Percentiles rank a stretch among this genome's conserved stretches.
phyloP scores from a whole-genome alignment of 2,797 vertebrate genomes.

The Ambastaia sidthimunki region DNA sequence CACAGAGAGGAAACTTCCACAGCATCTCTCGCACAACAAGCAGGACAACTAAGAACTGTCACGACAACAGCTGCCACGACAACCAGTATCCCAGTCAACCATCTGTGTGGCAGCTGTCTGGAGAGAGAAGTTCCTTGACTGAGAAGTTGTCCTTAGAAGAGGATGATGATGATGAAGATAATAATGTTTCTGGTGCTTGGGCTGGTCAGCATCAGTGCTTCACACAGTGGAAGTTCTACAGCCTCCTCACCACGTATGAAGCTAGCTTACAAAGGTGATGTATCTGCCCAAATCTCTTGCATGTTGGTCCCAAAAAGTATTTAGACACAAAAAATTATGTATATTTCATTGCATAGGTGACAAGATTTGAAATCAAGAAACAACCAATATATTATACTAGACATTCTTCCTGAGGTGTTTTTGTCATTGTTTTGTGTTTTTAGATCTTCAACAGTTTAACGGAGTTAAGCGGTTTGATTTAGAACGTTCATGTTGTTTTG shows the following conservation, averaged over 20 bases:
- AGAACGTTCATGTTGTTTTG: constrained; percentile 91
- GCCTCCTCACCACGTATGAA: constrained; percentile 81
- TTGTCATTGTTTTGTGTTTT: constrained; percentile 2
- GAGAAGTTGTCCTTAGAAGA: constrained; percentile 15
- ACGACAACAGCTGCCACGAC: constrained; percentile 26
- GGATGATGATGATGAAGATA: constrained; percentile 68
- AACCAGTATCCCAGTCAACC: constrained; percentile 26
- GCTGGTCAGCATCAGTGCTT: constrained; percentile 68
- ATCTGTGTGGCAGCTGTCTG: constrained; percentile 26
- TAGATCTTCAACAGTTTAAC: constrained; percentile 88
- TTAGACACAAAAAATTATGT: too few species aligned
- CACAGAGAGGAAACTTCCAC: constrained; percentile 20
- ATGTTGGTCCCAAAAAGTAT: too few species aligned
- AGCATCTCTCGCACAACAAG: constrained; percentile 14
- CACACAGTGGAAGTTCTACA: constrained; percentile 53
- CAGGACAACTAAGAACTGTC: constrained; percentile 1
- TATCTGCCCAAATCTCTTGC: neutral
- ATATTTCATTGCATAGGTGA: too few species aligned
- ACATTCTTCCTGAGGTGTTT: neutral
- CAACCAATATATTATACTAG: neutral
- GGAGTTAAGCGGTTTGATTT: constrained; percentile 84
- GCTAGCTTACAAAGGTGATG: constrained; percentile 80
- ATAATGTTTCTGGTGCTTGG: constrained; percentile 60
- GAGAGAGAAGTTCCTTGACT: neutral
- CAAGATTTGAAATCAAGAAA: neutral